These are phyloP conservation scores for Tadarida brasiliensis DNA, from an alignment of 2,797 vertebrate genomes.

Conservation along the genomic window DNA sequence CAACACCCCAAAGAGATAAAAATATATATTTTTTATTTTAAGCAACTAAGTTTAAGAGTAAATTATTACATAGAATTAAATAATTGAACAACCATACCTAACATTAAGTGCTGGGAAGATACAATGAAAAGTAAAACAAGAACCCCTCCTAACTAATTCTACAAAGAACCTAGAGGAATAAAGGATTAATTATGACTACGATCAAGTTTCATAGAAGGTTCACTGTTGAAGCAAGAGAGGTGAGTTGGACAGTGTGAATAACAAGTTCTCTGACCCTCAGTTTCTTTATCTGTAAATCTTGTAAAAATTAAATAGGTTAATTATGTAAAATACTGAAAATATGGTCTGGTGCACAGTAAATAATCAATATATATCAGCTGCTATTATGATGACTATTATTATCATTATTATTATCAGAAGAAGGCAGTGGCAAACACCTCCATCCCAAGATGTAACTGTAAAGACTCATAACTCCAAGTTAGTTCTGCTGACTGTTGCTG, in stretches of 20 bases:
- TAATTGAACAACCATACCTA: not conserved
- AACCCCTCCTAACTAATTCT: not conserved
- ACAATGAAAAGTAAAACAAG: not conserved
- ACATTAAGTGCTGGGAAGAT: not conserved
- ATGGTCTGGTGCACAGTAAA: not conserved
- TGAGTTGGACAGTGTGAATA: not conserved
- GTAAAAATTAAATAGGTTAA: not conserved
- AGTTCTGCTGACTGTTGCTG: not conserved
- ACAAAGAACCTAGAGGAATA: not conserved
- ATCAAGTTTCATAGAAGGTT: not conserved
- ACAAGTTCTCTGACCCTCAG: not conserved
- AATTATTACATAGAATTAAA: not conserved
- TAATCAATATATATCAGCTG: not conserved
- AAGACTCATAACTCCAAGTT: not conserved
- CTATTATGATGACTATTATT: not conserved
- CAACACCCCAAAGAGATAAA: not conserved
- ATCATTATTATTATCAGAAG: not conserved
- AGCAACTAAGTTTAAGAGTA: not conserved
- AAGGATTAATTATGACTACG: not conserved
- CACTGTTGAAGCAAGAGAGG: not conserved
- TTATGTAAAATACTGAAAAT: not conserved
- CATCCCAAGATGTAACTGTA: not conserved
- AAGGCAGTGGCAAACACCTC: not conserved
- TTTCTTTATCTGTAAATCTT: not conserved
- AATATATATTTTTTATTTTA: not conserved